Base-by-base conservation (phyloP, 2,797 vertebrate species). In the Apodemus agrarius region DNA sequence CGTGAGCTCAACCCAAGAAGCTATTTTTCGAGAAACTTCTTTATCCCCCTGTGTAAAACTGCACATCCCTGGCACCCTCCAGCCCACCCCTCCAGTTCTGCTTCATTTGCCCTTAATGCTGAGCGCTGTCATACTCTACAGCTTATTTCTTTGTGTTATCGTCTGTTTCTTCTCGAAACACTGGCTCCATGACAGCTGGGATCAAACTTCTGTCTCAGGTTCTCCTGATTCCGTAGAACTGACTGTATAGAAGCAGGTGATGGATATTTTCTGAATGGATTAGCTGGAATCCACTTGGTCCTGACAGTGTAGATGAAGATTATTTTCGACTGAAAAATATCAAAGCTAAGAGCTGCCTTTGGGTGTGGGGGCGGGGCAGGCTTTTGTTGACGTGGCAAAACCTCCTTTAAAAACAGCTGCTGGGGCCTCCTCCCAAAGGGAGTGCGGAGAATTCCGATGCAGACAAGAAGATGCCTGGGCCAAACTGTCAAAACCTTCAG, bases 261-360 rank as follows among this genome's bases (percentile, higher is more conserved):
- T 1, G 43, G 61, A 57, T 37, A 86, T 63, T 85, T 89, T 76
- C 29, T 95, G 69, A 96, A 49, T 67, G 72, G 85, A 78, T 4
- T 88, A 85, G 40, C 65, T 72, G 43, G 54, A 52, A 72, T 74
- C 74, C 31, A 61, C 19, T 67, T 86, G 57, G 19, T 95, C 12
- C 31, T 29, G 75, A 21, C n/a, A 80, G 59, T 31, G 54, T 21
- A 34, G 21, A 52, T 52, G 21, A 84, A 65, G 69, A 89, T 86
- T 37, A 93, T 76, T 57, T 95, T 72, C 46, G 69, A 43, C 43
- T 91, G 80, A 93, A 91, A 43, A 90, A 49, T 6, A 94, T 59
- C 31, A 72, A 61, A 93, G 82, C 52, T 82, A 90, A 78, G 4
- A 81, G 61, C 0, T 74, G 43, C 16, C 72, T 49, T 19, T n/a